Evolutionary conservation across 2,113 vertebrate species (phyloP).

Genomic region (Clarias magur): DNA sequence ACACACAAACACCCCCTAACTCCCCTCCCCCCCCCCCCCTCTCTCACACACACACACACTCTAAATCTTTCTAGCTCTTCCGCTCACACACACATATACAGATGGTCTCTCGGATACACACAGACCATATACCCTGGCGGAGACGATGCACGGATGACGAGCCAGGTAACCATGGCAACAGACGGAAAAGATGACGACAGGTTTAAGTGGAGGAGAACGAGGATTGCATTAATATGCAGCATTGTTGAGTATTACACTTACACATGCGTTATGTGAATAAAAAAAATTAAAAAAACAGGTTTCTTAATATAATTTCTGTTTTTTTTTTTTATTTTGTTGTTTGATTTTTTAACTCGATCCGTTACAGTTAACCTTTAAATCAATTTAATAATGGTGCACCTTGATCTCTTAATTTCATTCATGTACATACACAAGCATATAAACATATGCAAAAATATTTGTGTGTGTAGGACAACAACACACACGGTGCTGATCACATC

Average conservation of each 20-base stretch:
- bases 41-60: constrained; percentile 3
- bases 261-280: not conserved
- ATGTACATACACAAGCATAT: not conserved
- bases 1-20: not conserved
- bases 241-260: constrained; percentile 1
- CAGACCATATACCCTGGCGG: not conserved
- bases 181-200: constrained; percentile 56
- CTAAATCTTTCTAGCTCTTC: not conserved
- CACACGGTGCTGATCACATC: not conserved
- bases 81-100: not conserved
- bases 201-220: constrained; percentile 17
- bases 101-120: not conserved
- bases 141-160: constrained; percentile 45
- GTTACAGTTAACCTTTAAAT: not conserved
- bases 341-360: not conserved
- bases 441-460: not conserved
- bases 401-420: not conserved
- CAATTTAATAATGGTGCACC: too few species aligned
- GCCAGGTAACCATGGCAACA: constrained; percentile 60
- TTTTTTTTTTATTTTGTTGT: not conserved
- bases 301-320: not conserved
- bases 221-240: constrained; percentile 2
- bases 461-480: not conserved
- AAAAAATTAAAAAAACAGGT: not conserved
- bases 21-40: constrained; percentile 12